Percentiles rank a stretch among this genome's conserved stretches.
Conservation (phyloP, 2,888 invertebrate species). For the Xestoiulus laeticollis region DNA sequence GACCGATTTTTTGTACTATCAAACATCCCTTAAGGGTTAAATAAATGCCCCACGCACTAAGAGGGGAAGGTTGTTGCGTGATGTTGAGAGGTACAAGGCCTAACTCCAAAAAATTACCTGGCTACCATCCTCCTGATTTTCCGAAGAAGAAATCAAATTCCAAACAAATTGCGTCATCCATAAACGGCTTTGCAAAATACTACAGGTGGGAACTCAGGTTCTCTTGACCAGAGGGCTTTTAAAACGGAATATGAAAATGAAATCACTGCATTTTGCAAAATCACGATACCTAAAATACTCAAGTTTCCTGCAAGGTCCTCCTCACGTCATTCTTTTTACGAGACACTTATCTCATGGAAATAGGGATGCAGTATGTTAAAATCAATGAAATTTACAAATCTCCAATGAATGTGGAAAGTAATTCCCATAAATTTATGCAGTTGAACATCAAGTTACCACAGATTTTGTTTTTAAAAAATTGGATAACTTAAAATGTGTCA, state of each 20-base stretch:
- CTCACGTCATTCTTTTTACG: neutral
- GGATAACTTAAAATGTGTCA: no score
- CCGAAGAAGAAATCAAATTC: slow-evolving; percentile 17
- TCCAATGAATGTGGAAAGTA: neutral
- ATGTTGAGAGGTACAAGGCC: neutral
- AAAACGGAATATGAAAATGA: neutral
- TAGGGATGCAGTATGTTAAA: neutral
- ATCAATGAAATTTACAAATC: neutral
- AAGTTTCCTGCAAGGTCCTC: neutral
- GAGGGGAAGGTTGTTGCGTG: neutral
- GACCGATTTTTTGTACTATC: slow-evolving; percentile 8
- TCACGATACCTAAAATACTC: neutral
- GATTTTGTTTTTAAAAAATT: no score
- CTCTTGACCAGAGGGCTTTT: neutral
- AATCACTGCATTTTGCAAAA: neutral
- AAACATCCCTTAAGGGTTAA: slow-evolving; percentile 6
- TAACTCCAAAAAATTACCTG: neutral
- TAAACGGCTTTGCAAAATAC: neutral
- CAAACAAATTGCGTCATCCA: slow-evolving; percentile 27
- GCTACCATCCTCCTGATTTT: slow-evolving; percentile 2
- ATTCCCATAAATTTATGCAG: no score
- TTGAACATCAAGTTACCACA: no score
- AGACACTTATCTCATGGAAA: neutral
- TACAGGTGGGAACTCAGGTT: slow-evolving; percentile 11
- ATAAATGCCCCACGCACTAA: neutral